Base-by-base conservation (phyloP, 2,888 invertebrate species). In the Epinotia bilunana region DNA sequence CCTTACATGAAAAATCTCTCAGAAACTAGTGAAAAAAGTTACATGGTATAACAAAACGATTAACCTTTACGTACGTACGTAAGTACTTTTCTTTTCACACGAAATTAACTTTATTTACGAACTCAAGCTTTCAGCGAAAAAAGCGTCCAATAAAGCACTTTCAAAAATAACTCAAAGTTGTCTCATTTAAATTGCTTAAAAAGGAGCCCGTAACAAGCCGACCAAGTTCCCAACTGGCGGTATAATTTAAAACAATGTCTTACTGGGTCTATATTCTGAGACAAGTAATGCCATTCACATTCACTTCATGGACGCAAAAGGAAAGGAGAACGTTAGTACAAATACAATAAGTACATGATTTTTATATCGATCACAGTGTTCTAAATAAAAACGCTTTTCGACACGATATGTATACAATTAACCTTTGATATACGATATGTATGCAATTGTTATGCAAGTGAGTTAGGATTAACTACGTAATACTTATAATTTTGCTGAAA, bases 151-250 rank as follows among this genome's bases (percentile, higher is more conserved):
- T 74, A 70, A 74, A 65, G 63, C 69, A 39, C 53, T 70, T 57
- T 74, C 58, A 65, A 70, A 70, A 74, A 74, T 64, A 74, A 74
- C 39, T 64, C 69, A 65, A 71, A 71, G 70, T 74, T 71, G 60
- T 23, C 64, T 74, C 64, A 74, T 70, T 74, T 74, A 61, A 73
- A 73, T 69, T 74, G 60, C 74, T 74, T 65, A 71, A 74, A 74
- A 74, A 68, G 73, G 53, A 58, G 68, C 57, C 62, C 68, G 9
- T 20, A 2, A n/a, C 64, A 23, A 7, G 23, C 43, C 20, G 33
- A 23, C 71, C 65, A 71, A 74, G 74, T 74, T 65, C 20, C 20
- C 46, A 64, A 63, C 67, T 61, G 61, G 58, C 49, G 46, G 74
- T 60, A 74, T 74, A 74, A 74, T 64, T 74, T 74, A 28, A 55